Evolutionary conservation across 2,797 vertebrate genomes (phyloP), one percentile per base, ranked within the genome.

Genomic region (Amazonetta brasiliensis): DNA sequence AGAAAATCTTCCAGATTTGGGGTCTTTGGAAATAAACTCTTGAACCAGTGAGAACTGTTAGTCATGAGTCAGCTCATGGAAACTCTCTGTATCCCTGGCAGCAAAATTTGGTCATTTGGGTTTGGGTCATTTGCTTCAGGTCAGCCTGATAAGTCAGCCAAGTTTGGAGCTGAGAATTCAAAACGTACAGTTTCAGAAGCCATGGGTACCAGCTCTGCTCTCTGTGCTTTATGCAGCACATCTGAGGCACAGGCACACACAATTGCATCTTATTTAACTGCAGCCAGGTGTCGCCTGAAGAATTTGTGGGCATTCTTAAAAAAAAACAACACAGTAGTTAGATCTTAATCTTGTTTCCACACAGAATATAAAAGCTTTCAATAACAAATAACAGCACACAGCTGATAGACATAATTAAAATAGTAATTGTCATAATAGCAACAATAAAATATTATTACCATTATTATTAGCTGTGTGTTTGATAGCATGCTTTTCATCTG

Each of bases 401-500:
- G 52, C 35, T 92, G 94, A 83, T 63, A 89, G 68, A 60, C 31
- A n/a, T 87, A 92, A 85, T 77, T 91, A 79, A 89, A 91, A 85
- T 54, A 77, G 43, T 41, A 87, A 94, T 96, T 95, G 80, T 41
- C 75, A 22, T 87, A 89, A 94, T 64, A 92, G 69, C 68, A 77
- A 64, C 56, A 92, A 72, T 77, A 85, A 85, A 64, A 69, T 94
- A 54, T 85, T 93, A 89, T 44, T 92, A 44, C 63, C 52, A 48
- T 71, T 85, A 52, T 58, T 89, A 66, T 84, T 96, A 87, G 19
- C 12, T 78, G 28, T 46, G 50, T 75, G 30, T 73, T 59, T 91
- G 58, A 56, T 80, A 63, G 33, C 31, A 23, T 60, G 4, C 26
- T 88, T 84, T 37, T 71, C 62, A 77, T 68, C 72, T 25, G 5